These are phyloP conservation scores for Odontomyia ornata DNA, from an alignment of 2,888 invertebrate species.

Conservation along the genomic window DNA sequence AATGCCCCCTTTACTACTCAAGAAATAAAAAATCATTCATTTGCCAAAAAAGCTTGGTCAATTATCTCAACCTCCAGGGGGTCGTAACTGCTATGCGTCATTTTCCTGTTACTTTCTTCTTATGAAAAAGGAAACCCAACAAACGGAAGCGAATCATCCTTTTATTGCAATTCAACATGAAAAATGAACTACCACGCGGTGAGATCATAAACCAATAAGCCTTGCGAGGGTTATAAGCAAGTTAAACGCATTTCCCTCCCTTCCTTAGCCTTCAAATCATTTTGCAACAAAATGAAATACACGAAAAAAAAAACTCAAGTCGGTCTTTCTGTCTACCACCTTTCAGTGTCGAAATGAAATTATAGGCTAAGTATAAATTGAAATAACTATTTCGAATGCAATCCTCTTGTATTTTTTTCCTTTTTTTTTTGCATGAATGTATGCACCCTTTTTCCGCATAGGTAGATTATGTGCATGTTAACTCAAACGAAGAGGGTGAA, in stretches of 20 bases:
- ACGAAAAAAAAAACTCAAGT: neutral
- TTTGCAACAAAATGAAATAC: neutral
- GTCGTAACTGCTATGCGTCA: neutral
- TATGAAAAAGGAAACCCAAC: neutral
- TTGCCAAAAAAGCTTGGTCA: slow-evolving; percentile 21
- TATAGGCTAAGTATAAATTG: slow-evolving; percentile 38
- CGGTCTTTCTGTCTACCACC: neutral
- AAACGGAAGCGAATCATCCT: slow-evolving; percentile 28
- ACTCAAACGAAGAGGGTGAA: neutral
- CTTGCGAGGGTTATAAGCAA: slow-evolving; percentile 14
- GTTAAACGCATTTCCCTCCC: slow-evolving; percentile 24
- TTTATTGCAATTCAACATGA: slow-evolving; percentile 2
- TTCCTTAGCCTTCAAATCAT: neutral
- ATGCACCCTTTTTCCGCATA: slow-evolving; percentile 3
- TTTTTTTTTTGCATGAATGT: no score
- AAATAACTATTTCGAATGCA: neutral
- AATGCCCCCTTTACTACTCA: no score
- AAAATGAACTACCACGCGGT: slow-evolving; percentile 1
- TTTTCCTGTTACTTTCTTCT: neutral
- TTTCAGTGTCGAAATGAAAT: slow-evolving; percentile 16
- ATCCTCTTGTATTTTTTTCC: neutral
- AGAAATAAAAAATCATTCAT: no score
- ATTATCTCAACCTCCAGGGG: neutral
- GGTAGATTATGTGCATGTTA: neutral
- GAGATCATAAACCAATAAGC: slow-evolving; percentile 31